Conservation (phyloP, 2,113 vertebrate species). For the Prionailurus bengalensis region DNA sequence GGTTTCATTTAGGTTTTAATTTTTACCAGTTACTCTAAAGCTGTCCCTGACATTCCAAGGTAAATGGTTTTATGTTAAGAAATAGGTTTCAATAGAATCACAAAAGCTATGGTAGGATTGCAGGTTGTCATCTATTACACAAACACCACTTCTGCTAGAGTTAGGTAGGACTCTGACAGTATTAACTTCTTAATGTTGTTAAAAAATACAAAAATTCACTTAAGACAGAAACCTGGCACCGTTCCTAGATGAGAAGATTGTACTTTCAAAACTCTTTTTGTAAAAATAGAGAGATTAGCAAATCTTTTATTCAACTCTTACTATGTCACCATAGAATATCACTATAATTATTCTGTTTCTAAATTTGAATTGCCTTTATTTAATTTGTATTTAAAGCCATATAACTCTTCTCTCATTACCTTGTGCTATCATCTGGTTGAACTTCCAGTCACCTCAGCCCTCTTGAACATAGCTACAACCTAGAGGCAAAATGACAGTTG, state of each 20-base stretch:
- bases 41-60: slow-evolving; percentile 59
- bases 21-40: slow-evolving; percentile 57
- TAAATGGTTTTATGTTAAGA: slow-evolving; percentile 56
- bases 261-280: slow-evolving; percentile 64
- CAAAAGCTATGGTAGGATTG: slow-evolving; percentile 18
- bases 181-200: slow-evolving; percentile 55
- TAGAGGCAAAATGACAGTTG: slow-evolving; percentile 38
- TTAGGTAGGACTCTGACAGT: slow-evolving; percentile 56
- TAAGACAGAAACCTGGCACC: slow-evolving; percentile 75
- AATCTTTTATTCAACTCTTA: slow-evolving; percentile 71
- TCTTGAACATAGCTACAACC: slow-evolving; percentile 5
- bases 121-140: slow-evolving; percentile 58
- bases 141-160: slow-evolving; percentile 21
- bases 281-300: slow-evolving; percentile 72
- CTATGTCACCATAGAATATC: slow-evolving; percentile 71
- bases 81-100: slow-evolving; percentile 44
- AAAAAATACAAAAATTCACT: slow-evolving; percentile 57
- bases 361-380: slow-evolving; percentile 73
- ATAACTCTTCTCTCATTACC: slow-evolving; percentile 13
- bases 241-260: slow-evolving; percentile 71
- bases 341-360: slow-evolving; percentile 79
- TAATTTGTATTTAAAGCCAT: slow-evolving; percentile 72
- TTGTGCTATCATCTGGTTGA: slow-evolving; percentile 37
- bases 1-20: slow-evolving; percentile 61
- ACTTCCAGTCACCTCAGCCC: slow-evolving; percentile 47